These are phyloP conservation scores for Torymus auratus DNA, from an alignment of 2,888 invertebrate genomes.

Conservation along the genomic window DNA sequence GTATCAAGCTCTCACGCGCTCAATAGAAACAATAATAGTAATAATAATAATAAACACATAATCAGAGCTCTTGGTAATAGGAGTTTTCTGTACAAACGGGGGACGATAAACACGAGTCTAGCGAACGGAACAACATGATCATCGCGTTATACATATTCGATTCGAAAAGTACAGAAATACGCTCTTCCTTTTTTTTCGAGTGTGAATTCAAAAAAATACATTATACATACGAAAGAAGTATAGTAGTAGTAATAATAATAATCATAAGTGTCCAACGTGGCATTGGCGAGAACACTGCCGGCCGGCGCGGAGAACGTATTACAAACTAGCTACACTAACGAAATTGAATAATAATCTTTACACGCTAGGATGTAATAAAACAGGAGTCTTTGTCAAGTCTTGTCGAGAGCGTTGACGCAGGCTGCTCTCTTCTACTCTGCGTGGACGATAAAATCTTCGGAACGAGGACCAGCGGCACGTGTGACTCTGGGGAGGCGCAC, in stretches of 20 bases:
- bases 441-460: background rate
- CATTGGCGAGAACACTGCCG: background rate
- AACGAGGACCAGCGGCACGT: background rate
- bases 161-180: slow-evolving; percentile 44
- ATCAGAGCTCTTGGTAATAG: slow-evolving; percentile 31
- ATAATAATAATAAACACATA: slow-evolving; percentile 26
- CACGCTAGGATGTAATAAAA: slow-evolving; percentile 71
- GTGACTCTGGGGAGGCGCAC: no score
- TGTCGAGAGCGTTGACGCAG: slow-evolving; percentile 57
- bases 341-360: slow-evolving; percentile 37
- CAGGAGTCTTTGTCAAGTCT: slow-evolving; percentile 68
- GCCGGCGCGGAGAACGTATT: slow-evolving; percentile 18
- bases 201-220: background rate
- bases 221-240: slow-evolving; percentile 31
- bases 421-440: background rate
- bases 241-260: no score
- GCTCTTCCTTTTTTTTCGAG: background rate
- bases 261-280: slow-evolving; percentile 36
- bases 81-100: slow-evolving; percentile 52
- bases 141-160: slow-evolving; percentile 8
- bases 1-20: slow-evolving; percentile 14
- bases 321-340: slow-evolving; percentile 56
- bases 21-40: slow-evolving; percentile 4
- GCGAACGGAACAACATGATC: slow-evolving; percentile 43
- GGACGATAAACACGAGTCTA: background rate